A percentile compares a stretch with the other conserved stretches of the same genome.
Conservation (phyloP, 1,140 invertebrate species). For the Capitella teleta region DNA sequence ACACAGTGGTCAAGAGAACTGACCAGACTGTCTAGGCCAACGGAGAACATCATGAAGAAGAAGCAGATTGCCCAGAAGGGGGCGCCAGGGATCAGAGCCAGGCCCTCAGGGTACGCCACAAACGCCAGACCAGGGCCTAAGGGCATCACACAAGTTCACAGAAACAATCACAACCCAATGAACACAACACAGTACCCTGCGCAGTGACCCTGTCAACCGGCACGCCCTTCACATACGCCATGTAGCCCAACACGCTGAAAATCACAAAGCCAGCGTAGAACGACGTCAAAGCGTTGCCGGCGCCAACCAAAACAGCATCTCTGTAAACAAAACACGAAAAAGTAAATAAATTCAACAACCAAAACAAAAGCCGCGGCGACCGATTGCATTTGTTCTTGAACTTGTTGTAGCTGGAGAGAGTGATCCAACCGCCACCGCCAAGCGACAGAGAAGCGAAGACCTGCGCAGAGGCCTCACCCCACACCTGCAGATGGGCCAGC, state of each 20-base stretch:
- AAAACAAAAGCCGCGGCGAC: not conserved
- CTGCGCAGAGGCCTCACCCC: conserved; percentile 72
- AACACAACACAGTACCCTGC: not conserved
- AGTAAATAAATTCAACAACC: not conserved
- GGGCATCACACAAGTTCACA: not conserved
- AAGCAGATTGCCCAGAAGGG: conserved; percentile 95
- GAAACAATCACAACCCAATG: not conserved
- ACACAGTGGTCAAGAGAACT: not conserved
- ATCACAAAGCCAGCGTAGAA: conserved; percentile 5
- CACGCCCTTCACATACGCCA: conserved; percentile 5
- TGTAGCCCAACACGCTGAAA: conserved; percentile 6
- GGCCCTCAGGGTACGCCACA: conserved; percentile 72
- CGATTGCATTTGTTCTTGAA: conserved; percentile 31
- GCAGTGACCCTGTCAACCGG: not conserved
- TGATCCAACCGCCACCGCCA: conserved; percentile 34
- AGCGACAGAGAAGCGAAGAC: conserved; percentile 57
- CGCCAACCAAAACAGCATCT: not conserved
- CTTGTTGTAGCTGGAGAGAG: conserved; percentile 33
- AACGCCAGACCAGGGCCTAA: conserved; percentile 88
- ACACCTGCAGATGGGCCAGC: conserved; percentile 44
- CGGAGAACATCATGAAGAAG: conserved; percentile 94
- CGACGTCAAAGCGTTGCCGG: conserved; percentile 5
- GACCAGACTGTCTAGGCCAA: conserved; percentile 64
- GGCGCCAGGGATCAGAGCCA: conserved; percentile 66
- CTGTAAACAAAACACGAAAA: not conserved